These are phyloP conservation scores for Furnarius figulus DNA, from an alignment of 2,113 vertebrate species.

Conservation along the genomic window DNA sequence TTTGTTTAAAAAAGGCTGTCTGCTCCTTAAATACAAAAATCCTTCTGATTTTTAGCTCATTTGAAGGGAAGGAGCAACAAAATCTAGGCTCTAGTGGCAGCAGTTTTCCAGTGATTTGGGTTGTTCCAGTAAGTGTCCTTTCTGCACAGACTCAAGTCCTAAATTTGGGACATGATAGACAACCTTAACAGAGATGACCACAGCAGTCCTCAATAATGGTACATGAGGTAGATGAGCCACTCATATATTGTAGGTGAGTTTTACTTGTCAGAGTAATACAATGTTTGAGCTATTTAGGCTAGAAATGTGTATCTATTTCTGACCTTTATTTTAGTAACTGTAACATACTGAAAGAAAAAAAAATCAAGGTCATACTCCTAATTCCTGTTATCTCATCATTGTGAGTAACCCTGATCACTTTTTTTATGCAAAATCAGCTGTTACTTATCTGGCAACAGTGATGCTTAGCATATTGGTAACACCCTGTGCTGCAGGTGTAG, in stretches of 20 bases:
- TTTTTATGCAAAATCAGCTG: not conserved
- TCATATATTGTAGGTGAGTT: rapidly evolving
- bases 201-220: not conserved
- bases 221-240: rapidly evolving
- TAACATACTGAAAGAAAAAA: not conserved
- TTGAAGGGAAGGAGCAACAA: not conserved
- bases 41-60: rapidly evolving
- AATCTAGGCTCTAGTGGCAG: not conserved
- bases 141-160: not conserved
- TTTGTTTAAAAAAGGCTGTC: not conserved
- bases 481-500: not conserved
- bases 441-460: not conserved
- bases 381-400: not conserved
- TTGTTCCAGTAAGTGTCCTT: not conserved
- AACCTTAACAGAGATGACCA: not conserved
- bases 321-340: not conserved
- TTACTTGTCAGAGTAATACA: not conserved
- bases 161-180: not conserved
- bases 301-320: not conserved
- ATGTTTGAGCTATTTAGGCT: not conserved
- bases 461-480: not conserved
- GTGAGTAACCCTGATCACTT: not conserved
- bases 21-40: not conserved
- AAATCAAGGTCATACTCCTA: rapidly evolving
- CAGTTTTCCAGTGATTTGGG: not conserved